Evolutionary conservation across 2,113 vertebrate species (phyloP).

Genomic region (Lophura nycthemera): DNA sequence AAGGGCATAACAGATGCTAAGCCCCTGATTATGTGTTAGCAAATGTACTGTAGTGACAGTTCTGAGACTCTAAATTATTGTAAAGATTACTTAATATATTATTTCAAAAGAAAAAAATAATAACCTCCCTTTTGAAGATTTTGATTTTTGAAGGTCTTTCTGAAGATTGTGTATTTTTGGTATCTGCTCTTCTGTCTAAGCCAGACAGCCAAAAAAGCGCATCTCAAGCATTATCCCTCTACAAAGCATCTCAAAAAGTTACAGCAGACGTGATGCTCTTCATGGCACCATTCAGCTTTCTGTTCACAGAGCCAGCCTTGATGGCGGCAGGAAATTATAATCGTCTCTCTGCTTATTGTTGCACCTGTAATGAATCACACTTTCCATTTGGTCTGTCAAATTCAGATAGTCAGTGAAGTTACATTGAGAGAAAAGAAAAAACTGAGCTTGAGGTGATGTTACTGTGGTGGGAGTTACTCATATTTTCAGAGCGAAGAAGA

Average conservation of each 20-base stretch:
- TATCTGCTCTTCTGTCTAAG: not conserved
- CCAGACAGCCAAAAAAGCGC: not conserved
- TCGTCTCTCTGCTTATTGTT: conserved; percentile 11
- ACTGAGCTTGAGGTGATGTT: not conserved
- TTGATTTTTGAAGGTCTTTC: not conserved
- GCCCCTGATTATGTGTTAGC: not conserved
- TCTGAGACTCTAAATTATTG: not conserved
- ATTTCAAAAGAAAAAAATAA: not conserved
- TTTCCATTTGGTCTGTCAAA: conserved; percentile 23
- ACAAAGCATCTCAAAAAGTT: not conserved
- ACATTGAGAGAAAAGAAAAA: not conserved
- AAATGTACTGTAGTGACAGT: not conserved
- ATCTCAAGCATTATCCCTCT: not conserved
- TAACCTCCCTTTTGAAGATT: not conserved
- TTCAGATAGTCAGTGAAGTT: conserved; percentile 6
- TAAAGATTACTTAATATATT: not conserved
- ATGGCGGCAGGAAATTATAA: not conserved
- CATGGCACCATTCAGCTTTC: not conserved
- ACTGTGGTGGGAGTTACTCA: not conserved
- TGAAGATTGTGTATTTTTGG: not conserved
- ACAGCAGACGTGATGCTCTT: not conserved
- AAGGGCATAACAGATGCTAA: not conserved
- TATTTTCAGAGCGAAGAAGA: not conserved
- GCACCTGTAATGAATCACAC: not conserved
- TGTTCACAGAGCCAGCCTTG: not conserved